These are phyloP conservation scores for Macrotus californicus DNA, from an alignment of 2,113 vertebrate species.

Conservation along the genomic window DNA sequence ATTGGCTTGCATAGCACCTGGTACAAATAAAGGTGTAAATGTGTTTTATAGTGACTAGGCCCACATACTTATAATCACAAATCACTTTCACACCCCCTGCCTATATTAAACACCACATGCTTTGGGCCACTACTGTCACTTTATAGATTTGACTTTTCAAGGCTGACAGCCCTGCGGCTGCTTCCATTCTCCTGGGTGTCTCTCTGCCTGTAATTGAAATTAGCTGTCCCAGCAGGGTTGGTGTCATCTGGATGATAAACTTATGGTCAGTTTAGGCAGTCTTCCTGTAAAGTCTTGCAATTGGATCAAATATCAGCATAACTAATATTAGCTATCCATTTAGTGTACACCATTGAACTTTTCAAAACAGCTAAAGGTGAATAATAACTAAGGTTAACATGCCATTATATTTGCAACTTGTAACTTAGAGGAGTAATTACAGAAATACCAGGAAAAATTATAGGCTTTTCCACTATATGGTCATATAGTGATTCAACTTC, in stretches of 20 bases:
- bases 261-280: background rate
- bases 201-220: slow-evolving; percentile 51
- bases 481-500: background rate
- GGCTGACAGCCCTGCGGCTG: background rate
- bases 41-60: slow-evolving; percentile 26
- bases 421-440: background rate
- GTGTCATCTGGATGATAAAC: slow-evolving; percentile 16
- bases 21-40: background rate
- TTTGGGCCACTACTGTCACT: slow-evolving; percentile 44
- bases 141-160: slow-evolving; percentile 61
- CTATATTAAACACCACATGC: slow-evolving; percentile 31
- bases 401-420: background rate
- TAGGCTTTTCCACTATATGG: background rate
- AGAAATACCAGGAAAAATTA: background rate
- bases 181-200: background rate
- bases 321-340: slow-evolving; percentile 12
- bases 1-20: background rate
- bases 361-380: slow-evolving; percentile 5
- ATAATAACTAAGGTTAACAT: slow-evolving; percentile 24
- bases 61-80: slow-evolving; percentile 25
- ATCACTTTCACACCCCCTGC: slow-evolving; percentile 12
- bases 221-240: slow-evolving; percentile 14
- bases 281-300: slow-evolving; percentile 6
- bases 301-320: background rate
- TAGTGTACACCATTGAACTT: background rate